Conservation (phyloP, 1,140 invertebrate species). For the Dolichoris vasculosae region DNA sequence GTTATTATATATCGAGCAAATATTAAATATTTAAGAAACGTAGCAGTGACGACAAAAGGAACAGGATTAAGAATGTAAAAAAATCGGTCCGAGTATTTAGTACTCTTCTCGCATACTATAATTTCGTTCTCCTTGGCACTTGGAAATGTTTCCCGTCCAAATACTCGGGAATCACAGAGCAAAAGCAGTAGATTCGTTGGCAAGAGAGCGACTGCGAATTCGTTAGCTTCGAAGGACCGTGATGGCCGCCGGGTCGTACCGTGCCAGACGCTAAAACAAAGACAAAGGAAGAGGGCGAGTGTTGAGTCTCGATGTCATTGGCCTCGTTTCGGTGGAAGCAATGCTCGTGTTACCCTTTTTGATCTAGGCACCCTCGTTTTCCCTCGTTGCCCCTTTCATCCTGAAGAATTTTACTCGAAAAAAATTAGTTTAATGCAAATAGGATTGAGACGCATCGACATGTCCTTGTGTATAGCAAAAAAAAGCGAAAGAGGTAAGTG, state of each 20-base stretch:
- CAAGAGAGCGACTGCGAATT: neutral
- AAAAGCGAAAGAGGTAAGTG: neutral
- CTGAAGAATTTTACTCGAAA: neutral
- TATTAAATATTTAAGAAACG: neutral
- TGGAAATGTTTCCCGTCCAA: neutral
- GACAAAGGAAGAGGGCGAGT: conserved; percentile 26
- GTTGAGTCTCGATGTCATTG: conserved; percentile 7
- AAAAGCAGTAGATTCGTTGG: neutral
- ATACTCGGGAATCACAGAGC: neutral
- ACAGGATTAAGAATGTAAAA: neutral
- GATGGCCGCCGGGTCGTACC: conserved; percentile 1
- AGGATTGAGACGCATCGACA: conserved; percentile 33
- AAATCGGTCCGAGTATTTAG: neutral
- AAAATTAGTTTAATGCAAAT: conserved; percentile 50
- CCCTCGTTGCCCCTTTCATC: neutral
- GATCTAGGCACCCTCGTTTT: neutral
- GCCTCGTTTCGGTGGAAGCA: conserved; percentile 27
- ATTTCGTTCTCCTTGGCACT: conserved; percentile 4
- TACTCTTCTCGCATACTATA: neutral
- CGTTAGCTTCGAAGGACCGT: conserved; percentile 21
- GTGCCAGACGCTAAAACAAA: conserved; percentile 42
- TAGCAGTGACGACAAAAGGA: neutral
- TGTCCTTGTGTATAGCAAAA: too few species aligned
- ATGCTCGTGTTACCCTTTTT: neutral
- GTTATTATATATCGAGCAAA: too few species aligned